Evolutionary conservation across 2,888 invertebrate genomes (phyloP), one percentile per base, ranked within the genome.

Genomic region (Catocala fraxini): DNA sequence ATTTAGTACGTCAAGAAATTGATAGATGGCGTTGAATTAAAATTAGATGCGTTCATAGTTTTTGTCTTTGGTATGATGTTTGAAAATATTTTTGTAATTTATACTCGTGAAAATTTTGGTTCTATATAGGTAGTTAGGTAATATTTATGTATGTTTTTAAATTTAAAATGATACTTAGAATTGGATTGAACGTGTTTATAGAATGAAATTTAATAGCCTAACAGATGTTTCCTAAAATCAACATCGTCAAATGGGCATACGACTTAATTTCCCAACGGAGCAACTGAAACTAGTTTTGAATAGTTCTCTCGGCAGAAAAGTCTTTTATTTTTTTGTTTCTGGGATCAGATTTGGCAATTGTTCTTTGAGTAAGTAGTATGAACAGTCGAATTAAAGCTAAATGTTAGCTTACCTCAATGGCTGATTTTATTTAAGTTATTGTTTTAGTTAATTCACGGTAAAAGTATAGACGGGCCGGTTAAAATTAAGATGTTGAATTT

Each of bases 231-330:
- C 59, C 56, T 64, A 65, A 71, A 70, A 70, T 59, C 61, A 46
- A 47, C 46, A 66, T 66, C 62, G 68, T 70, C 66, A 63, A 61
- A 70, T 72, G 56, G 66, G 65, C 70, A 65, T 74, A 51, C 62
- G 56, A 54, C 51, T 56, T 77, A 74, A 77, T 77, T 77, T 77
- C 76, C 76, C 76, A 63, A 51, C 61, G 70, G 76, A 43, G 42
- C 55, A 35, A 54, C 51, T 41, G 54, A 67, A 59, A 69, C 62
- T 74, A 69, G 68, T 76, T 74, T 76, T 70, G 72, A 74, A 70
- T 74, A 67, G 73, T 60, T 64, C 53, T 62, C 47, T 64, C 47
- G 35, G 64, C 48, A 25, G 51, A 25, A 56, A 62, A 68, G 43
- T 34, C 7, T 52, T 65, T 68, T 58, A 48, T 64, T 67, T 59